phyloP scores from a whole-genome alignment of 2,113 vertebrate genomes.

The Gymnarchus niloticus region DNA sequence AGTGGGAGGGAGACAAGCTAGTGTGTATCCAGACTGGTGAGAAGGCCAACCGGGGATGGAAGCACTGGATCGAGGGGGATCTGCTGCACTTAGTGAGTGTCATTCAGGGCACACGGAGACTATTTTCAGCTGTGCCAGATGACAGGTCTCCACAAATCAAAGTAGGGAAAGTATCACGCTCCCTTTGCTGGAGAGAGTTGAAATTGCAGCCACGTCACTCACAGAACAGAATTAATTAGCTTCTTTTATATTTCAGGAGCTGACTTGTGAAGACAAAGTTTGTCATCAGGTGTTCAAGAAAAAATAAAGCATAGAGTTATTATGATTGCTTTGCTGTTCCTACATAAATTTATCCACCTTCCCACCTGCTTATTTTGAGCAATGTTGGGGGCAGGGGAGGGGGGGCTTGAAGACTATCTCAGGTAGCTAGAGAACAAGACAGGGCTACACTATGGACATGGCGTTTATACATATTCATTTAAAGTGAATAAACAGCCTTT shows the following conservation, averaged over 20 bases:
- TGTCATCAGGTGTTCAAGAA: conserved; percentile 85
- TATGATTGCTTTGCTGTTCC: not conserved
- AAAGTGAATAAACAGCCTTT: not conserved
- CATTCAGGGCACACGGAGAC: not conserved
- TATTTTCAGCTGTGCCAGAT: not conserved
- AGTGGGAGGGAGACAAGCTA: conserved; percentile 85
- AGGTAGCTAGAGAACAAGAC: not conserved
- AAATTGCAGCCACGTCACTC: not conserved
- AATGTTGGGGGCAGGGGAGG: not conserved
- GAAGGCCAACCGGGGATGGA: conserved; percentile 91
- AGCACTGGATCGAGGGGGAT: conserved; percentile 87
- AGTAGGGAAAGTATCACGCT: not conserved
- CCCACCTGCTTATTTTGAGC: not conserved
- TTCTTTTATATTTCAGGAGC: conserved; percentile 64
- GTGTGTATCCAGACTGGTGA: conserved; percentile 88
- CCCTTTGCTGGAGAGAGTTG: not conserved
- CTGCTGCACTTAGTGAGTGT: conserved; percentile 77
- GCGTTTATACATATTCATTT: not conserved
- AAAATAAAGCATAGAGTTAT: conserved; percentile 48
- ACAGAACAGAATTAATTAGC: not conserved
- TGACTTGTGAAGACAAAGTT: conserved; percentile 77
- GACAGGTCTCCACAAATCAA: not conserved
- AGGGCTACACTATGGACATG: not conserved
- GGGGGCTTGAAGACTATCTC: not conserved
- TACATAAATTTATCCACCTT: not conserved